Conservation (phyloP, 2,888 invertebrate species). For the Schrankia costaestrigalis region DNA sequence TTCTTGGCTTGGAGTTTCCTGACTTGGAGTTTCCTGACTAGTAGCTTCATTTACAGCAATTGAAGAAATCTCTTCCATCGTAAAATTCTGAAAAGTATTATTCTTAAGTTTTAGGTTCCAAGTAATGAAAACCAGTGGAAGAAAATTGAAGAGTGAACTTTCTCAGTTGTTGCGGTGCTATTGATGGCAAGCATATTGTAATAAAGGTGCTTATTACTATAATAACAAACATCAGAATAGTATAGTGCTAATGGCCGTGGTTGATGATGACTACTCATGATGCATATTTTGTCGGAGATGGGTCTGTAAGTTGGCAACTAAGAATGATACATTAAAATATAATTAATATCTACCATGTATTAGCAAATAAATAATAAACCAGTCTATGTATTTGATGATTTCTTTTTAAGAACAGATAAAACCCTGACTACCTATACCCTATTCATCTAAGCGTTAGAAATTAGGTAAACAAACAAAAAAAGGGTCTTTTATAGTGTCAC, state of each 20-base stretch:
- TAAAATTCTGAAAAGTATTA: conserved; percentile 3
- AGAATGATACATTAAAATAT: not conserved
- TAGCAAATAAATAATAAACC: no score
- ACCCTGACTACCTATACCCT: no score
- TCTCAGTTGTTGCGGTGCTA: conserved; percentile 32
- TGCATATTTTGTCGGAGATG: conserved; percentile 5
- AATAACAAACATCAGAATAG: conserved; percentile 30
- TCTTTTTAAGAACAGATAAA: no score
- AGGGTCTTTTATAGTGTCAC: no score
- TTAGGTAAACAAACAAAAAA: no score
- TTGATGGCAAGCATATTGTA: conserved; percentile 15
- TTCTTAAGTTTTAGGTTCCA: conserved; percentile 6
- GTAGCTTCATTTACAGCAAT: not conserved
- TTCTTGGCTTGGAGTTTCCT: not conserved
- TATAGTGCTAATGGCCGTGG: conserved; percentile 35
- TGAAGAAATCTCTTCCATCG: not conserved
- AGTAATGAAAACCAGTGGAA: conserved; percentile 5
- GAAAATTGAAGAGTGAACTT: conserved; percentile 23
- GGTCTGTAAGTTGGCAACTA: not conserved
- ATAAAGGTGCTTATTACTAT: conserved; percentile 23
- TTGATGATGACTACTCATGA: conserved; percentile 31
- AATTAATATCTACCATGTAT: no score
- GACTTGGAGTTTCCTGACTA: not conserved
- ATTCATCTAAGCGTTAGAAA: no score
- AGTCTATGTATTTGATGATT: no score